Evolutionary conservation across 2,113 vertebrate species (phyloP).

Genomic region (Leiothrix lutea): DNA sequence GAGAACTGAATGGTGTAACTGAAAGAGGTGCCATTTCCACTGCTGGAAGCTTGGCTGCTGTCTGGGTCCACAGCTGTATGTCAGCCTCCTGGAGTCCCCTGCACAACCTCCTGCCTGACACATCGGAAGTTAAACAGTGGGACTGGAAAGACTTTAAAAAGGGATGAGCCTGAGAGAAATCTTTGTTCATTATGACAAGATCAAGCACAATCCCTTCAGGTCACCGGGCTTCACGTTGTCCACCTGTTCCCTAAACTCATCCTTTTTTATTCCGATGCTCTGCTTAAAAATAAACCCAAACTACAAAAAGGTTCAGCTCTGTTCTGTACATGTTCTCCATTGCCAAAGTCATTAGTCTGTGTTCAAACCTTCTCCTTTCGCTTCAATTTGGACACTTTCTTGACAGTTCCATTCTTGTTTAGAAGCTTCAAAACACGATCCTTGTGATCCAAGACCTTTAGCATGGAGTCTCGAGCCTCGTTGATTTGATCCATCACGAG

Average conservation of each 20-base stretch:
- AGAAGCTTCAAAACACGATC: constrained; percentile 97
- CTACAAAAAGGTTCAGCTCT: constrained; percentile 45
- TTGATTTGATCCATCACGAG: constrained; percentile 99
- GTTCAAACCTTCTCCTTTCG: constrained; percentile 90
- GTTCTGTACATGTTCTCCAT: constrained; percentile 63
- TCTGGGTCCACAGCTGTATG: neutral
- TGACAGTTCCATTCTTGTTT: constrained; percentile 94
- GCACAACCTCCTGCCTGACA: constrained; percentile 11
- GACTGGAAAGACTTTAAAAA: constrained; percentile 51
- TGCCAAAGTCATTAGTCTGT: constrained; percentile 56
- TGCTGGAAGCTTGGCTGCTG: neutral
- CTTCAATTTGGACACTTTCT: constrained; percentile 96
- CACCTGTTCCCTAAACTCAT: constrained; percentile 57
- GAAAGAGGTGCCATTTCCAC: constrained; percentile 26
- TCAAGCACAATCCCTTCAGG: constrained; percentile 22
- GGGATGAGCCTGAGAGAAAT: constrained; percentile 48
- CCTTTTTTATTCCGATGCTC: constrained; percentile 65
- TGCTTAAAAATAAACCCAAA: constrained; percentile 64
- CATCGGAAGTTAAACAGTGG: constrained; percentile 30
- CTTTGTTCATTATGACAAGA: constrained; percentile 31
- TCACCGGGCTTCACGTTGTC: constrained; percentile 32
- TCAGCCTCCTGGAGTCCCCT: constrained; percentile 36
- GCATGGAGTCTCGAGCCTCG: constrained; percentile 98
- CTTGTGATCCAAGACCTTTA: constrained; percentile 98
- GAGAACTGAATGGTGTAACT: neutral